Evolutionary conservation across 2,113 vertebrate genomes (phyloP), one percentile per base, ranked within the genome.

Genomic region (Apteryx mantelli): DNA sequence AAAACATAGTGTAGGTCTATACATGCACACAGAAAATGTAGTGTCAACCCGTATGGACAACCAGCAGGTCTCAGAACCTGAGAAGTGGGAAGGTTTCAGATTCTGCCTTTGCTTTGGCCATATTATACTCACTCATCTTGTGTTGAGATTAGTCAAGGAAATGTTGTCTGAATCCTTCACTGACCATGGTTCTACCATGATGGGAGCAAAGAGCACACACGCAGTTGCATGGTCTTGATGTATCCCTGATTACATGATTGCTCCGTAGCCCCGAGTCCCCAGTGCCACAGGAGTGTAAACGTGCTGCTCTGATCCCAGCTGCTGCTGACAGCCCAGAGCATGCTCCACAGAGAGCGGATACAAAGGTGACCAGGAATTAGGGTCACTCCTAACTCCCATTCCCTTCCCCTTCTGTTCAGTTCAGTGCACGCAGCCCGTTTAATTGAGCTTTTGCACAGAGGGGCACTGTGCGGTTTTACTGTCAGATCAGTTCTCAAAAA

Each of bases 341-440:
- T 34, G 58, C 48, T 77, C 78, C 60, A 22, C 55, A 50, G 78
- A 89, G 69, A 69, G 86, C 38, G 42, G 64, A 25, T 40, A 74
- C 65, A 95, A 95, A 94, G 73, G 82, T 83, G 86, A 61, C 86
- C 76, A 86, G 64, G 75, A 92, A 52, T 10, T 17, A 48, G 75
- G 66, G 58, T 71, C 81, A 64, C 24, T 93, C 71, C 36, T 75
- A 76, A 19, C 69, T 79, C 40, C 58, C 86, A 20, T 55, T 32
- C 48, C 36, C 80, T 28, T 77, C 75, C 7, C 52, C 38, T 52
- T 34, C 90, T 40, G 56, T 46, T 86, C 92, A 63, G 25, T 71
- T 85, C 63, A 9, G 75, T 5, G 40, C 75, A 80, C 82, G 91
- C 71, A 91, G 60, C 34, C 82, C 22, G 0, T 70, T 88, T 88